Evolutionary conservation across 2,888 invertebrate species (phyloP), one percentile per base, ranked within the genome.

Genomic region (Volucella inanis): DNA sequence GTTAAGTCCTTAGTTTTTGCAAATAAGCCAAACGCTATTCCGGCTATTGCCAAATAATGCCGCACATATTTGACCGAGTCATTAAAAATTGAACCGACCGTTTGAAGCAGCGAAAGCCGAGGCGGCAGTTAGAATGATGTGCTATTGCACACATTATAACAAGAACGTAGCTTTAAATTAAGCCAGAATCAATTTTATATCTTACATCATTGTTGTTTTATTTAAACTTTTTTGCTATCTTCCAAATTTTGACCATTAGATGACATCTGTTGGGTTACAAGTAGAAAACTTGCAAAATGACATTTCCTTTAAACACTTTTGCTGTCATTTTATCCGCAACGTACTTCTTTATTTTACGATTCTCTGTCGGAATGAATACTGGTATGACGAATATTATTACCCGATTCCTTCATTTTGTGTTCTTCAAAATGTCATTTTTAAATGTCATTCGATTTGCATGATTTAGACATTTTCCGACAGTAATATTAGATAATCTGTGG

Each of bases 401-500:
- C 15, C 43, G 41, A 31, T n/a, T 54, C 15, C 38, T 14, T 43
- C 62, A 31, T 52, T 41, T 41, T 61, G 49, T 52, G 11, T 50
- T 50, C 9, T 59, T 39, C 15, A 15, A 10, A 10, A 76, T 67
- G 59, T 67, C 67, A 43, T 67, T 67, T 76, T 45, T 31, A 67
- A 76, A 77, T 77, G 61, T 62, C 47, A 68, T 77, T 68, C 61
- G 67, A 77, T 68, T 77, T 68, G 39, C 76, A 77, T 68, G 61
- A 61, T 38, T 68, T 61, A 47, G 67, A 77, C 61, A 47, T 61
- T 68, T 59, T 43, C n/a, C 62, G 76, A 77, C 68, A 68, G 61
- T 61, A 68, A 6, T 43, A 68, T 55, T 54, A 62, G n/a, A n/a
- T n/a, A n/a, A n/a, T 45, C 55, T 38, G 57, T 41, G 38, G 39